These are phyloP conservation scores for Trachelipus rathkii DNA, from an alignment of 1,140 invertebrate genomes.

Conservation along the genomic window DNA sequence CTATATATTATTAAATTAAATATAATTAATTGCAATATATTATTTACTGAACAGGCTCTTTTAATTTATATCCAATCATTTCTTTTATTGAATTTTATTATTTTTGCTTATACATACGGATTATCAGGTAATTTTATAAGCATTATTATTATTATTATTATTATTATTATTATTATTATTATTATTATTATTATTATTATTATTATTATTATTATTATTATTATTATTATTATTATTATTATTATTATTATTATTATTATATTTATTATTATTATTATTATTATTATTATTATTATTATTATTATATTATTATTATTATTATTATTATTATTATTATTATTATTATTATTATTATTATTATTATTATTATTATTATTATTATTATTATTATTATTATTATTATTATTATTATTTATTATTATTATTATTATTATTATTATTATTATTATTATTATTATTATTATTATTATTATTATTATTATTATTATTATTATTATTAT, in stretches of 20 bases:
- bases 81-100: too few relatives aligned
- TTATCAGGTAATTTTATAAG: neutral
- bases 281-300: conserved; percentile 11
- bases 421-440: neutral
- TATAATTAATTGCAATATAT: too few relatives aligned
- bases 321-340: conserved; percentile 26
- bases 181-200: conserved; percentile 27
- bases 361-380: conserved; percentile 17
- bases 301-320: too few relatives aligned
- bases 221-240: conserved; percentile 28
- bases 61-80: too few relatives aligned
- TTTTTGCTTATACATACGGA: too few relatives aligned
- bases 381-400: too few relatives aligned
- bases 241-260: conserved; percentile 25
- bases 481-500: conserved; percentile 30
- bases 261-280: conserved; percentile 27
- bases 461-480: conserved; percentile 28
- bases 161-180: conserved; percentile 27
- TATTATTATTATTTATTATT: neutral
- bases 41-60: too few relatives aligned
- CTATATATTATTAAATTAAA: too few relatives aligned
- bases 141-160: conserved; percentile 28
- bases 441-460: conserved; percentile 18
- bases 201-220: conserved; percentile 28
- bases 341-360: conserved; percentile 23